phyloP scores from a whole-genome alignment of 2,113 vertebrate species.

The Equus quagga region DNA sequence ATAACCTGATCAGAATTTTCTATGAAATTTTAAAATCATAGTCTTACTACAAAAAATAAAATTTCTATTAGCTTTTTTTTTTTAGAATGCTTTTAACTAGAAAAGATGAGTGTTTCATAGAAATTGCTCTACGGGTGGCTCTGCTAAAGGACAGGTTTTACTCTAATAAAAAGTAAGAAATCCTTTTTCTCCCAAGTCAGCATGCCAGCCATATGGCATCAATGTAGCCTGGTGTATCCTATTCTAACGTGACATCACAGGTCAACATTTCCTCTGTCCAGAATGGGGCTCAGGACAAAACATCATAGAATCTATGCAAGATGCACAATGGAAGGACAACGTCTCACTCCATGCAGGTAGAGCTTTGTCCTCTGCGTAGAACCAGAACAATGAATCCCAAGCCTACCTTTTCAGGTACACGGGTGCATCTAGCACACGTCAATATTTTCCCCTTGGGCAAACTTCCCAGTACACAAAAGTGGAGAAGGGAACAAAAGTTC shows the following conservation, averaged over 20 bases:
- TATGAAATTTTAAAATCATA: not conserved
- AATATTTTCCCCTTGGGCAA: not conserved
- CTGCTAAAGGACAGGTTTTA: not conserved
- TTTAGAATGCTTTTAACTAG: not conserved
- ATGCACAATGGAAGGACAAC: fast-evolving
- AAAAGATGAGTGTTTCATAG: not conserved
- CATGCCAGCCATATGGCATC: not conserved
- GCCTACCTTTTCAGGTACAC: not conserved
- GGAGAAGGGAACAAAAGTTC: constrained; percentile 4
- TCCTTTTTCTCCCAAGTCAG: not conserved
- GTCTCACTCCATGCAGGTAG: fast-evolving
- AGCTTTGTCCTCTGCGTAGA: too few species aligned
- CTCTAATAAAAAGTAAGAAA: not conserved
- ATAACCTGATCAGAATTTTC: not conserved
- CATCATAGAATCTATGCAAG: not conserved
- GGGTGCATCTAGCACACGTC: not conserved
- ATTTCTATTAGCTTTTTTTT: constrained; percentile 2
- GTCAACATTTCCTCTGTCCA: not conserved
- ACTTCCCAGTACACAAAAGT: not conserved
- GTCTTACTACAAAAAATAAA: not conserved
- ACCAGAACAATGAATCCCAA: not conserved
- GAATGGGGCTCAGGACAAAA: not conserved
- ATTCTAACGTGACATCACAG: not conserved
- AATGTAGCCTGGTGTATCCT: not conserved
- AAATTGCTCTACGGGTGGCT: not conserved